Conservation (phyloP, 2,113 vertebrate species). For the Gymnocephalus cernua region DNA sequence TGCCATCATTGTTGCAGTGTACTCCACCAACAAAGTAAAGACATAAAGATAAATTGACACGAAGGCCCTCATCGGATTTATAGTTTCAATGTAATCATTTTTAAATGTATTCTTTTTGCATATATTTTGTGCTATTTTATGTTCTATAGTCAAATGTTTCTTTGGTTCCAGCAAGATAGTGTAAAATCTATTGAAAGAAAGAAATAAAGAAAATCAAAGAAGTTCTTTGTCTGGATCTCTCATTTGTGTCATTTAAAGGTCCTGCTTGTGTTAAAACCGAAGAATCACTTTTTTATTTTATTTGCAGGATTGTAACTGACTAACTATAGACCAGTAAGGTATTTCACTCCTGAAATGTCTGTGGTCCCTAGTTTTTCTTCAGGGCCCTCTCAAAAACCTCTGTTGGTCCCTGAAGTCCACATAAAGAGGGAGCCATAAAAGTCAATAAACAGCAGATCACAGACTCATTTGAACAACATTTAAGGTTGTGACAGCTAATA, state of each 20-base stretch:
- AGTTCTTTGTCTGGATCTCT: neutral
- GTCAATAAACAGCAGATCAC: conserved; percentile 8
- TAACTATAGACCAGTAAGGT: neutral
- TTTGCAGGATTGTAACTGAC: neutral
- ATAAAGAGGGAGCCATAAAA: neutral
- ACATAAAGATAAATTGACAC: conserved; percentile 53
- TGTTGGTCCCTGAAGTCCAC: conserved; percentile 3
- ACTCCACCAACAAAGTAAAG: conserved; percentile 52
- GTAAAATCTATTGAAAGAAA: conserved; percentile 87
- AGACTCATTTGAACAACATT: neutral
- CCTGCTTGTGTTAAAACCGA: neutral
- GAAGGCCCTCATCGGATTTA: conserved; percentile 73
- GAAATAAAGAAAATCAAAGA: conserved; percentile 84
- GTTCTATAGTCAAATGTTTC: conserved; percentile 86
- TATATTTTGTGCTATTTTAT: conserved; percentile 87
- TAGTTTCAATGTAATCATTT: conserved; percentile 83
- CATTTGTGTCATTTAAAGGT: neutral
- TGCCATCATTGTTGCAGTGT: conserved; percentile 69
- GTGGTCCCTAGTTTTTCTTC: neutral
- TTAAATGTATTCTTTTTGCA: conserved; percentile 82
- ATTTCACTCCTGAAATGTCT: neutral
- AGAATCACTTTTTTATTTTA: neutral
- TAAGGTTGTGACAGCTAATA: neutral
- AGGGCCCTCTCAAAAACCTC: neutral
- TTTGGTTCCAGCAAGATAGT: conserved; percentile 86